Evolutionary conservation across 2,888 invertebrate species (phyloP), one percentile per base, ranked within the genome.

Genomic region (Pomacea canaliculata): DNA sequence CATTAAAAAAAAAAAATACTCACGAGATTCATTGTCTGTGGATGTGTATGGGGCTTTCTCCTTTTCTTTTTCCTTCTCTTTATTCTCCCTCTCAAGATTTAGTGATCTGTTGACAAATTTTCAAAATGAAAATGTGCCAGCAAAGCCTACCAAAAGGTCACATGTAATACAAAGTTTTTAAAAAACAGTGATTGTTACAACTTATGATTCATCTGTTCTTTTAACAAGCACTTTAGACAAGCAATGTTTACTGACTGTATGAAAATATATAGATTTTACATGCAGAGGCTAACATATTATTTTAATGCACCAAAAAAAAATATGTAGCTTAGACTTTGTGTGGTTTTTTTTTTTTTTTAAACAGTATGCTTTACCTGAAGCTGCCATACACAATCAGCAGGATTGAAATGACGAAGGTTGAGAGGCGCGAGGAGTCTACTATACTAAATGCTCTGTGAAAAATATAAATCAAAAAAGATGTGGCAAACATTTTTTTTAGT

Each of bases 381-480:
- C 97, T 97, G 87, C 98, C 98, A 91, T 98, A 98, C 62, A 98
- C 97, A 88, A 98, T 98, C 84, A 98, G 94, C 87, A 98, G 94
- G 93, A 98, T 98, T 85, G 98, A 98, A 92, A 98, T 98, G 85
- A 98, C 93, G 92, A 98, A 98, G 85, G 98, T 98, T 74, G 97
- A 98, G 80, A 98, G 96, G 88, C 98, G 94, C 84, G 97, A 98
- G 74, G 98, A 97, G 93, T 98, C 98, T 95, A 98, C 96, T 91
- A 98, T 95, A 91, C 96, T 96, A 92, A 97, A 97, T 78, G 97
- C 96, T 96, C 97, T 94, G 86, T 51, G 85, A 84, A 56, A 74
- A 66, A 76, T 70, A 72, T 77, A 60, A 68, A 62, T 63, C 7
- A 37, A 37, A 37, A 37, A 37, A 37, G 5, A 37, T 37, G 37